These are phyloP conservation scores for Hydrophis major DNA, from an alignment of 2,797 vertebrate species.

Conservation along the genomic window DNA sequence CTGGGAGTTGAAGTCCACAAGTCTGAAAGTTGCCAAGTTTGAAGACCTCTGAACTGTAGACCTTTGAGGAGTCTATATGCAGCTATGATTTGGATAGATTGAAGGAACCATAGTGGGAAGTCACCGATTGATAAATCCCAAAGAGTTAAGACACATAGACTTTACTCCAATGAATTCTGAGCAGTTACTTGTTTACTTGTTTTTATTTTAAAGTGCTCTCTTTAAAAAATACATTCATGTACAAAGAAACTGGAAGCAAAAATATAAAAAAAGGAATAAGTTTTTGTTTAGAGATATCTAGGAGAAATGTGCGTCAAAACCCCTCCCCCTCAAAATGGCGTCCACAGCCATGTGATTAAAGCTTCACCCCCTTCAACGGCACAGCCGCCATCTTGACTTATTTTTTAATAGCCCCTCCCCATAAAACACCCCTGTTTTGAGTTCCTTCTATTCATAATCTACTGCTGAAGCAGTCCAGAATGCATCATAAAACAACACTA, in stretches of 20 bases:
- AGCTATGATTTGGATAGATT: not conserved
- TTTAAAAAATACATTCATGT: not conserved
- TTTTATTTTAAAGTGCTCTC: not conserved
- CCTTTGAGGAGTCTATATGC: not conserved
- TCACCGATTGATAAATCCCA: not conserved
- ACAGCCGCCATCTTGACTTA: not conserved
- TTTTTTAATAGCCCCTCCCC: not conserved
- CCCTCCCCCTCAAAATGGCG: not conserved
- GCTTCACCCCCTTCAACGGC: rapidly evolving
- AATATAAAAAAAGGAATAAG: not conserved
- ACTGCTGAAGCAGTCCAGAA: not conserved
- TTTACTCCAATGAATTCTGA: not conserved
- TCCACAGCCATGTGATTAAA: not conserved
- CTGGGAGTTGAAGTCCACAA: too few species aligned
- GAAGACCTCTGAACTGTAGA: too few species aligned
- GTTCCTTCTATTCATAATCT: not conserved
- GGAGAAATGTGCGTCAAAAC: not conserved
- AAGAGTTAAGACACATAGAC: not conserved
- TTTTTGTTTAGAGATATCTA: not conserved
- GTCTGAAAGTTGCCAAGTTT: too few species aligned
- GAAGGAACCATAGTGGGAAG: not conserved
- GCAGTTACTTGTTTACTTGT: not conserved
- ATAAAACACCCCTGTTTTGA: not conserved
- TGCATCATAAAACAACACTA: not conserved
- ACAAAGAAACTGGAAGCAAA: not conserved